phyloP scores from a whole-genome alignment of 2,113 vertebrate species.

The Pipa parva region DNA sequence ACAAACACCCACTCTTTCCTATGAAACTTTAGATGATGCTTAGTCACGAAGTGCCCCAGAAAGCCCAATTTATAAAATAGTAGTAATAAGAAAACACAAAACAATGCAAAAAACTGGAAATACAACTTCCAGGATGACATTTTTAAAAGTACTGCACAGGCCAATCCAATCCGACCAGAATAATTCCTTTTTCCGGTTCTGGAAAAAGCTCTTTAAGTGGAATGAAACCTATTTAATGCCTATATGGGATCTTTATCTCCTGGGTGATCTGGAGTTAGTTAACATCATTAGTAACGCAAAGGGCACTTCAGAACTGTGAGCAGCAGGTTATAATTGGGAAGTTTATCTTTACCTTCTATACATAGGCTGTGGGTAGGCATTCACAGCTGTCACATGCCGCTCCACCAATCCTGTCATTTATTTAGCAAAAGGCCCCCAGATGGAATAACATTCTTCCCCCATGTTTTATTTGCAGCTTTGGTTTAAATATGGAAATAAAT shows the following conservation, averaged over 20 bases:
- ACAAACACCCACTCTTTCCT: too few relatives aligned
- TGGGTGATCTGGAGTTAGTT: neutral
- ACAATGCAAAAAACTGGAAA: too few relatives aligned
- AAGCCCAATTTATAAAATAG: too few relatives aligned
- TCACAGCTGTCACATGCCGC: neutral
- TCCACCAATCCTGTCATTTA: neutral
- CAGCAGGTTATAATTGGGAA: neutral
- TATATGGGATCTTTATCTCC: neutral
- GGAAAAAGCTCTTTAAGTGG: too few relatives aligned
- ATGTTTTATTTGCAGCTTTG: neutral
- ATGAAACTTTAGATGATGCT: too few relatives aligned
- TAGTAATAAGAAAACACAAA: too few relatives aligned
- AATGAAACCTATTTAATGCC: too few relatives aligned
- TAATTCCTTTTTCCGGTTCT: too few relatives aligned
- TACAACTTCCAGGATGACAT: too few relatives aligned
- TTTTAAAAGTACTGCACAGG: too few relatives aligned
- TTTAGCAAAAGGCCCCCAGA: conserved; percentile 1
- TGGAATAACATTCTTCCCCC: neutral
- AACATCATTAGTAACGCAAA: neutral
- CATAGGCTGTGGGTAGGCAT: neutral
- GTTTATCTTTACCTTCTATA: conserved; percentile 1
- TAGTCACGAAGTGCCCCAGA: too few relatives aligned
- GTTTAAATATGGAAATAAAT: neutral
- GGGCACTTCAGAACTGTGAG: neutral
- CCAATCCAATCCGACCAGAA: too few relatives aligned